Evolutionary conservation across 2,888 invertebrate genomes (phyloP), one percentile per base, ranked within the genome.

Genomic region (Lacanobia oleracea): DNA sequence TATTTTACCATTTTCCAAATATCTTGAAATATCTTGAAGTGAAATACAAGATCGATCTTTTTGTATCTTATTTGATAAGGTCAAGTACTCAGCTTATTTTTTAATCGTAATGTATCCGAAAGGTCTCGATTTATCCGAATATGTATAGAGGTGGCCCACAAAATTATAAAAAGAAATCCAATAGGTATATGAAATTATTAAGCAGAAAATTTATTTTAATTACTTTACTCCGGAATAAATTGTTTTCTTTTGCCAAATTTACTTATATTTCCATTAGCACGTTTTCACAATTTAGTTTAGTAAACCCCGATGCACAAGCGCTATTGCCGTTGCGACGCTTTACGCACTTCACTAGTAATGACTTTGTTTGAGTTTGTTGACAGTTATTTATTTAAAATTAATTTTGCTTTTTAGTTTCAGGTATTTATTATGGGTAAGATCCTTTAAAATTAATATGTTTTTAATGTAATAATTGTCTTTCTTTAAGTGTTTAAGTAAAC

Each of bases 361-460:
- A 80, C 53, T 50, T 66, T 54, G 57, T 63, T 57, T 79, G 82
- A 77, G 77, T 73, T 73, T 72, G 79, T 67, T 87, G 90, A 86
- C 88, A 87, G 87, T 90, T 86, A 79, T 70, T 69, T 86, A 74
- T 75, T 86, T 86, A 66, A 80, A 80, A 77, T 81, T 83, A 75
- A 71, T 81, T 83, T 86, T 80, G 59, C 1, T 88, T 86, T 86
- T 75, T 82, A 60, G 40, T 82, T 82, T 87, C 91, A 92, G 92
- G 87, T 89, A 84, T 82, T 79, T 40, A 73, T 75, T 83, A 93
- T 93, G 93, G 94, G 93, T 93, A 88, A 88, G 91, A 54, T 67
- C 2, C 5, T 45, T 56, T 59, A 33, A 23, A 21, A 57, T 18
- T 54, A n/a, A 23, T 14, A 16, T 43, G 8, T n/a, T 40, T 27